Evolutionary conservation across 53 echinoderm and acorn worm genomes (phyloP), one percentile per base, ranked within the genome.

Genomic region (Echinarachnius parma): DNA sequence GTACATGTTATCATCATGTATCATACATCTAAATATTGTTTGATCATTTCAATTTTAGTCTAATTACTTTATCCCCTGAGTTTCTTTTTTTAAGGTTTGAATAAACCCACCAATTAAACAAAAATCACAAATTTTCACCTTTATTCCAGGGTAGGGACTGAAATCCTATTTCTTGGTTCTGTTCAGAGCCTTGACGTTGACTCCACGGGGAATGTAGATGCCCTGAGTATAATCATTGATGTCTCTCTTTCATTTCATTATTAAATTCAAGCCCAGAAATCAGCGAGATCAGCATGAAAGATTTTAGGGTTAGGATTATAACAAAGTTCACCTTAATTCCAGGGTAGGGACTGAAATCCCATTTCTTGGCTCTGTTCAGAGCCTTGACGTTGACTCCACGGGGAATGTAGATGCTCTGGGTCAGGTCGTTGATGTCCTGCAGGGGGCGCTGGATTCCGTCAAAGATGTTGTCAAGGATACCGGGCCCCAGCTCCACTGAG

Each of bases 141-240:
- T 83, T 24, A 93, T 90, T 37, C 89, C 90, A 11, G 83, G 79
- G 34, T 85, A 85, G 0, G 87, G 79, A 9, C 76, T 80, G 61
- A 75, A 96, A 14, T 96, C 91, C 96, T 91, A 96, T 47, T 87
- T 81, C 49, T 79, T 47, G 28, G 81, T 52, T 37, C 98, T 81
- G 67, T 86, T 88, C 53, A 98, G 81, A 9, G 98, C 85, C 0
- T 92, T 55, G 27, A 92, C 60, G 69, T 98, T 98, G 31, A 98
- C 78, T 23, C 98, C 98, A 21, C 98, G 85, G 33, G 98, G 98
- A 82, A 98, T 98, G 82, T 98, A 98, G 66, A 91, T 91, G 34
- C 87, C 84, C n/a, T 85, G 36, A 14, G 98, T 98, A 36, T 91
- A 42, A 14, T 79, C 86, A 22, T 91, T 88, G 52, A 98, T 98